Evolutionary conservation across 1,140 invertebrate genomes (phyloP).

Genomic region (Leptinotarsa defecta): DNA sequence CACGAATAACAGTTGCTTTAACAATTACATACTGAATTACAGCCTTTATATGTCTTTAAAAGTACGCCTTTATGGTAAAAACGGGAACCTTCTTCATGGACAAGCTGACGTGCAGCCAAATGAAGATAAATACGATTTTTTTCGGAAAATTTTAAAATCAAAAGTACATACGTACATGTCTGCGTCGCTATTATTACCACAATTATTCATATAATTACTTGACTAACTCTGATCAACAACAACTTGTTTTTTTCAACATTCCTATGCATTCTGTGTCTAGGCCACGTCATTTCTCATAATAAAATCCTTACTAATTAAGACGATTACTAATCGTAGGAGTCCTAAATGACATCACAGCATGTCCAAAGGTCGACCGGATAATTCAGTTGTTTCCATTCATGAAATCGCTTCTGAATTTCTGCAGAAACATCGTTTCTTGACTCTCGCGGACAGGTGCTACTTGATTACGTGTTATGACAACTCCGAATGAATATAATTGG

Average conservation of each 20-base stretch:
- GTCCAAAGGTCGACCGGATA: neutral
- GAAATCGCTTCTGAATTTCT: neutral
- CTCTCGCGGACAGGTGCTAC: neutral
- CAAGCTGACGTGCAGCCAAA: no score
- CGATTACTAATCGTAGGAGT: neutral
- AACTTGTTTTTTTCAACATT: neutral
- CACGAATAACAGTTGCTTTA: no score
- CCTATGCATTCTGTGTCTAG: neutral
- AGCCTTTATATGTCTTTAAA: no score
- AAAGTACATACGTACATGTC: no score
- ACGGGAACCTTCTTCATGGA: no score
- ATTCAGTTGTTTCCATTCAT: constrained; percentile 5
- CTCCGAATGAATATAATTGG: neutral
- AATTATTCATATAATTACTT: no score
- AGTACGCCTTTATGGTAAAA: no score
- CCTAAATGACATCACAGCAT: neutral
- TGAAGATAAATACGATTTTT: no score
- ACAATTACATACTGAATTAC: no score
- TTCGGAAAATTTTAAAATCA: no score
- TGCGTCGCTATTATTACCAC: no score
- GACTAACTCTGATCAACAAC: no score
- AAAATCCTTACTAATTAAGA: neutral
- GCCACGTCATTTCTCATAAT: neutral
- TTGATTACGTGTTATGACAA: neutral
- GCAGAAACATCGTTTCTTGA: neutral